Percentiles rank a stretch among this genome's conserved stretches.
phyloP scores from a whole-genome alignment of 2,113 vertebrate species.

The Gila orcuttii region DNA sequence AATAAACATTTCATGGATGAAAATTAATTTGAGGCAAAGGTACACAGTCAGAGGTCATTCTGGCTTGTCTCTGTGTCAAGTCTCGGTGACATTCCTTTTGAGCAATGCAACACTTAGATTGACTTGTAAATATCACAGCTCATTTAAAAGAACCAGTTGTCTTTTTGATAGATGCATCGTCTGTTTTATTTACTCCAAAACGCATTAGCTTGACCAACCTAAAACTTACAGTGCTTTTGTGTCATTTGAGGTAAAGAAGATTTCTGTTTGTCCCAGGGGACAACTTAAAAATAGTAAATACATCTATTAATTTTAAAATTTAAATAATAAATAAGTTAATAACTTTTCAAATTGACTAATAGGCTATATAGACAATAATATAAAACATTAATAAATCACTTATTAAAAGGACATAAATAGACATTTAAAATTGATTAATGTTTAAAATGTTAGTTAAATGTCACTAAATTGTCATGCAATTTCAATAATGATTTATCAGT shows the following conservation, averaged over 20 bases:
- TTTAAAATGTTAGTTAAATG: neutral
- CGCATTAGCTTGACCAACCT: neutral
- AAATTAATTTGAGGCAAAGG: conserved; percentile 12
- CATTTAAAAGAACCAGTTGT: neutral
- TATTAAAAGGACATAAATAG: neutral
- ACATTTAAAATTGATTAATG: neutral
- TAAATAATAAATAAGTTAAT: no score
- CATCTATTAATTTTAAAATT: no score
- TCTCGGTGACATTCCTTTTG: neutral
- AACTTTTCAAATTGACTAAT: neutral
- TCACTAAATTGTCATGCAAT: neutral
- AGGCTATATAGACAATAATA: neutral
- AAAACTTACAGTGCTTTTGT: neutral
- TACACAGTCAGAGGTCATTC: neutral
- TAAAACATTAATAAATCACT: neutral
- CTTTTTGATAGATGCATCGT: neutral
- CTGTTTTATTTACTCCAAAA: neutral
- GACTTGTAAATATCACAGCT: neutral
- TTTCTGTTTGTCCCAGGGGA: neutral
- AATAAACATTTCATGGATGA: conserved; percentile 12
- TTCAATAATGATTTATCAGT: neutral
- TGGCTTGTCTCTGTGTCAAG: neutral
- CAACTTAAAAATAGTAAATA: no score
- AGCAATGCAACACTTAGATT: neutral
- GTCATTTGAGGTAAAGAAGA: neutral